Evolutionary conservation across 2,113 vertebrate genomes (phyloP), one percentile per base, ranked within the genome.

Genomic region (pig (Sus scrofa)): DNA sequence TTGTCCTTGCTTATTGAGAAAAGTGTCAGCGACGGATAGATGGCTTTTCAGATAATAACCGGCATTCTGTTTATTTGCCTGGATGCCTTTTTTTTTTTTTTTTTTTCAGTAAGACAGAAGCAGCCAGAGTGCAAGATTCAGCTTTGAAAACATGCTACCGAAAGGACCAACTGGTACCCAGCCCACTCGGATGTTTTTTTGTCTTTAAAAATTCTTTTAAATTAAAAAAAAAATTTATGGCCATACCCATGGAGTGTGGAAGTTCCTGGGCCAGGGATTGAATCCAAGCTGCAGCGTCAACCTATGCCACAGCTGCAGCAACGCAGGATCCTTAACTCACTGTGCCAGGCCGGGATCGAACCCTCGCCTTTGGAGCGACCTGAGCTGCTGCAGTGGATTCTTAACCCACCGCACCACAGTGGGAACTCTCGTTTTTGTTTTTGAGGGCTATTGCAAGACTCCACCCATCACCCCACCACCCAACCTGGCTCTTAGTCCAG

Each of bases 61-160:
- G 37, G 60, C 1, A 3, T 27, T 85, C 56, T 58, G 91, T 91
- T 67, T 50, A 62, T 87, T 83, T 95, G 50, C 34, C 54, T 24
- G 39, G 16, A 24, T 26, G n/a, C 24, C 32, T 82, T 30, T 27
- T 89, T 7, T 89, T 37, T 50, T 37, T 34, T 82, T 30, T 27
- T 89, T 7, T 89, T 37, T 50, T 37, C 4, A 19, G 27, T 6
- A 34, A 94, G 50, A 56, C 3, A 20, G 39, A 90, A 54, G 65
- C 6, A 34, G 89, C 26, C 0, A 0, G 3, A 68, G 60, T 0
- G 0, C 6, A 6, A 0, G n/a, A 77, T 16, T 83, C n/a, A 26
- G 44, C 14, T 63, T 74, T 65, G 9, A 32, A 62, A 75, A 60
- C 1, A 10, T 12, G 27, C 24, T 81, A 62, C 58, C 2, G 30